Conservation (phyloP, 2,797 vertebrate species). For the Gymnoscopelus microlampas region DNA sequence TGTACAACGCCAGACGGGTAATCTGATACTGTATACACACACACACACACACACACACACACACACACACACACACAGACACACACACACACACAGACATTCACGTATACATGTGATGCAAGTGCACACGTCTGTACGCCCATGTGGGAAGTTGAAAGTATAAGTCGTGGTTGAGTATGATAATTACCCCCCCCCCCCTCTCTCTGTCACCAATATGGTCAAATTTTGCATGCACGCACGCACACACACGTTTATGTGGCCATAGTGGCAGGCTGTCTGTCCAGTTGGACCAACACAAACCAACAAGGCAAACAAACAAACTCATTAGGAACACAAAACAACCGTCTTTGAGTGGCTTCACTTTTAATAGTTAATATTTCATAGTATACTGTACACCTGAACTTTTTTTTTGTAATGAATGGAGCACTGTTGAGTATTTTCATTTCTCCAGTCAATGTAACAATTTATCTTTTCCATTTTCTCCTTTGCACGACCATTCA, state of each 20-base stretch:
- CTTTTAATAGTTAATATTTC: too few species aligned
- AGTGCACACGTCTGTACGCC: conserved; percentile 7
- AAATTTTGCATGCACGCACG: neutral
- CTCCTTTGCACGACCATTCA: too few species aligned
- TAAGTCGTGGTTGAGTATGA: conserved; percentile 59
- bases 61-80: conserved; percentile 20
- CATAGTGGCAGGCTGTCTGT: neutral
- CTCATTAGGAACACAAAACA: neutral
- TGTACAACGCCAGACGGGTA: conserved; percentile 45
- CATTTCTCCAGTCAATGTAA: too few species aligned
- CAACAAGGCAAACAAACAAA: neutral
- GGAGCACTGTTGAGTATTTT: too few species aligned
- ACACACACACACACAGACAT: conserved; percentile 17
- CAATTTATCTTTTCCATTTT: too few species aligned
- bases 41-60: conserved; percentile 19
- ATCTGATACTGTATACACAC: conserved; percentile 27
- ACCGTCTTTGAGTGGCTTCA: neutral
- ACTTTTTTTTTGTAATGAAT: too few species aligned
- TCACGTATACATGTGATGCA: conserved; percentile 7
- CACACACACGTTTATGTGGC: neutral
- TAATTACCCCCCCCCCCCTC: conserved; percentile 60
- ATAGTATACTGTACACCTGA: too few species aligned
- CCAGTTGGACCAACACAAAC: neutral
- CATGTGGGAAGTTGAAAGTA: conserved; percentile 65
- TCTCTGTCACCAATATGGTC: conserved; percentile 55